Evolutionary conservation across 2,113 vertebrate species (phyloP), one percentile per base, ranked within the genome.

Genomic region (Pachypanchax playfairii): DNA sequence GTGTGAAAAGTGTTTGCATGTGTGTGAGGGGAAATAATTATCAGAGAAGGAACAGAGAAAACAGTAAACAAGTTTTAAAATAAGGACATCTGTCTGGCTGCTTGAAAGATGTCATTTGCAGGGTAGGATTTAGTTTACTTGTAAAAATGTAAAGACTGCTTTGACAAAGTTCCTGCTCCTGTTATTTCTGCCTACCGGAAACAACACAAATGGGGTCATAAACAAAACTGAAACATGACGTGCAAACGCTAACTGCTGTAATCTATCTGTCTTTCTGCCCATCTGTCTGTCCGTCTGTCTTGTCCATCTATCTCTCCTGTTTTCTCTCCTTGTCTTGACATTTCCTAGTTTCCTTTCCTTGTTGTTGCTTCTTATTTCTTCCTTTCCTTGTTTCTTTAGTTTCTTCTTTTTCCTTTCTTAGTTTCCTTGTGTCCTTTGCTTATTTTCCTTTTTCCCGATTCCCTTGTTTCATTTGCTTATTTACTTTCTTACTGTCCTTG

Each of bases 121-220:
- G 35, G n/a, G n/a, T 60, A 52, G 2, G 62, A 79, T 86, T 70
- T 51, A 58, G 46, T 70, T 62, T 0, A 15, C 68, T 84, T 49
- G 59, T 92, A 85, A 88, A n/a, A 90, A 77, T 59, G 58, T 80
- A 82, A 88, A 90, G 76, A 91, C 87, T 88, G 71, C 73, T 69
- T 33, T 57, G 28, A 65, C 53, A 79, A 54, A 25, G 5, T 42
- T 67, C 41, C 47, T 48, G 47, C 38, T 58, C 25, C 63, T 83
- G 64, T 79, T 74, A 88, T 89, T 89, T 85, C 24, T 60, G 66
- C 51, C 33, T 52, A 31, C 29, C 51, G 70, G 58, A 75, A 69
- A 72, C 59, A 70, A n/a, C n/a, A n/a, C n/a, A n/a, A n/a, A 62
- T 38, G n/a, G 44, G 43, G 56, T 47, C 35, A 50, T 73, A 79